phyloP scores from a whole-genome alignment of 2,797 vertebrate genomes.

The Cuculus canorus region DNA sequence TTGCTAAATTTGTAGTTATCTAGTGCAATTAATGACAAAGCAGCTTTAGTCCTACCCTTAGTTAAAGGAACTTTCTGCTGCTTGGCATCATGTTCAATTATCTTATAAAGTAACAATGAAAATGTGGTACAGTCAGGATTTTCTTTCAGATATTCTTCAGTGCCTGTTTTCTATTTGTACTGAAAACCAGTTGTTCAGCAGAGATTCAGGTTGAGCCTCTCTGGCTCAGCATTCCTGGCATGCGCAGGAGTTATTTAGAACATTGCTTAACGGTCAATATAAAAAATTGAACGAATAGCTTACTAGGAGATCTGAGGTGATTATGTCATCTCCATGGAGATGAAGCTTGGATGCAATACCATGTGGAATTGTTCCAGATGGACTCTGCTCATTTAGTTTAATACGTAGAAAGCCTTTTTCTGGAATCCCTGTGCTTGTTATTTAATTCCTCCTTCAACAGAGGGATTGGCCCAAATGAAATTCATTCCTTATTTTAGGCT shows the following conservation, averaged over 20 bases:
- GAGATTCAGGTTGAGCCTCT: neutral
- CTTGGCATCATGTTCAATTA: neutral
- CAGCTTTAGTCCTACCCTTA: neutral
- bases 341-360: neutral
- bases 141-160: neutral
- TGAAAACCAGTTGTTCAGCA: neutral
- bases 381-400: neutral
- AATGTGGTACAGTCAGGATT: neutral
- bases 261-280: neutral
- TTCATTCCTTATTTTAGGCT: neutral
- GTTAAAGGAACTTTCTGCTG: neutral
- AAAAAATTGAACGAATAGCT: neutral
- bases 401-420: neutral
- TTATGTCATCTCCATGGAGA: constrained; percentile 25
- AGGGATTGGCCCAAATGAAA: neutral
- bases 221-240: neutral
- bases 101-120: neutral
- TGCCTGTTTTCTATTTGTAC: neutral
- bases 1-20: neutral
- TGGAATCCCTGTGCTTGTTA: neutral
- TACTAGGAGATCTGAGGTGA: neutral
- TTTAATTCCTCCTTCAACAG: neutral
- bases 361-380: neutral
- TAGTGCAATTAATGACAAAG: neutral
- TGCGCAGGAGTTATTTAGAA: neutral